phyloP scores from a whole-genome alignment of 2,797 vertebrate species.

The Echeneis naucrates region DNA sequence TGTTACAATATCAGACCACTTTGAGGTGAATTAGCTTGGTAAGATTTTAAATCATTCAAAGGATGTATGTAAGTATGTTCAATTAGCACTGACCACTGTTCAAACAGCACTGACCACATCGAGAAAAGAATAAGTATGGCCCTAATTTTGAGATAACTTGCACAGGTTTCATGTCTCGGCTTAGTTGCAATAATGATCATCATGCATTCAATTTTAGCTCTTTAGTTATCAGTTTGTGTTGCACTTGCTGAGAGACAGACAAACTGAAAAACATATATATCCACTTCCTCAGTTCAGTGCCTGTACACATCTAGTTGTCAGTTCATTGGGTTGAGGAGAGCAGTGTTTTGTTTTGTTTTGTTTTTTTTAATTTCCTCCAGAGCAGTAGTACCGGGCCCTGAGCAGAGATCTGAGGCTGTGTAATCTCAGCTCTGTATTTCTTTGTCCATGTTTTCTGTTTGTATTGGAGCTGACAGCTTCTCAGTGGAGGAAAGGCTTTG shows the following conservation, averaged over 20 bases:
- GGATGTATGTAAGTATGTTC: background rate
- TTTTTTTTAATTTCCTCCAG: constrained; percentile 43
- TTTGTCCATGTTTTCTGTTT: constrained; percentile 74
- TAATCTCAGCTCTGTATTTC: constrained; percentile 74
- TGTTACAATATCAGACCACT: background rate
- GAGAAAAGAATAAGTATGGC: background rate
- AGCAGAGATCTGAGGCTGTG: constrained; percentile 58
- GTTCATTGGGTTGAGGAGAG: constrained; percentile 54
- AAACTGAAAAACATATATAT: constrained; percentile 26
- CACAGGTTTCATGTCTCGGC: background rate
- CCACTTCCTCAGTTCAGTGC: constrained; percentile 33
- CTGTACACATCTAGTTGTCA: constrained; percentile 60
- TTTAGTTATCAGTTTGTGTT: background rate
- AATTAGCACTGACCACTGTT: too few relatives aligned
- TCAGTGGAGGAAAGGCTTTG: constrained; percentile 78
- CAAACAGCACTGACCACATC: background rate
- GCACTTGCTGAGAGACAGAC: background rate
- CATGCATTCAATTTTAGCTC: background rate
- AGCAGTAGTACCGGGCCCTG: constrained; percentile 52
- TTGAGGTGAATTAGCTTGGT: background rate
- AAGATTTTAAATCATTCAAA: background rate
- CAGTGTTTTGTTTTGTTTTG: too few relatives aligned
- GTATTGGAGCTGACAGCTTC: constrained; percentile 80
- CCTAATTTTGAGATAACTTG: background rate
- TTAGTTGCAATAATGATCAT: background rate